A percentile compares a stretch with the other conserved stretches of the same genome.
Conservation (phyloP, 2,797 vertebrate species). For the Acomys russatus region DNA sequence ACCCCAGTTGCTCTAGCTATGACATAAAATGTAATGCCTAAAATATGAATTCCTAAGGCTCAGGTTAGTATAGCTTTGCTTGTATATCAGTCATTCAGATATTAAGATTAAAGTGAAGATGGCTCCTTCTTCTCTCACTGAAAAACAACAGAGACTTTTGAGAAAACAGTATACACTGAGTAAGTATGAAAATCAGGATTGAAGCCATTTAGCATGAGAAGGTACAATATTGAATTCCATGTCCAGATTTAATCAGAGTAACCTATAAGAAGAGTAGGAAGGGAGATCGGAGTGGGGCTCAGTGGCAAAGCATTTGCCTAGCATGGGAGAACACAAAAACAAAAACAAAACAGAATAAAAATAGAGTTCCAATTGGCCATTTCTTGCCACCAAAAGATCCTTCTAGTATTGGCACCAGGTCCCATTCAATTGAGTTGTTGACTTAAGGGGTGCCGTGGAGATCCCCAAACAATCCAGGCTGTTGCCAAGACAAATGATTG, state of each 20-base stretch:
- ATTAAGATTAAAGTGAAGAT: background rate
- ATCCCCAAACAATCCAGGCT: background rate
- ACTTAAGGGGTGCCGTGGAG: background rate
- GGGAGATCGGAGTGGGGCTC: background rate
- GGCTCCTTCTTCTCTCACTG: background rate
- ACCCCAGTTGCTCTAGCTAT: background rate
- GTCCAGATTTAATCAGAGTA: background rate
- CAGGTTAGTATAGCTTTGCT: background rate
- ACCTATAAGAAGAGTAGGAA: background rate
- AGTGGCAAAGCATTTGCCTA: background rate
- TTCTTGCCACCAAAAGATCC: background rate
- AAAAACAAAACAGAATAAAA: background rate
- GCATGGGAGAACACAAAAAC: background rate
- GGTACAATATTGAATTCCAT: background rate
- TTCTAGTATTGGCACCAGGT: background rate
- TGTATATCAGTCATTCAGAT: background rate
- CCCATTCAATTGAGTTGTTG: background rate
- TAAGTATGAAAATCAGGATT: background rate
- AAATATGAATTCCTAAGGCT: background rate
- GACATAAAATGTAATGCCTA: background rate
- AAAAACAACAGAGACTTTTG: constrained; percentile 15
- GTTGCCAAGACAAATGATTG: background rate
- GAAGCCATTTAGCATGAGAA: background rate
- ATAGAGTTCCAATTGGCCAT: background rate
- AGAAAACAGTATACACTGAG: background rate